Percentiles rank a stretch among this genome's conserved stretches.
Evolutionary conservation across 2,888 invertebrate species (phyloP).

Genomic region (Eristalis pertinax): DNA sequence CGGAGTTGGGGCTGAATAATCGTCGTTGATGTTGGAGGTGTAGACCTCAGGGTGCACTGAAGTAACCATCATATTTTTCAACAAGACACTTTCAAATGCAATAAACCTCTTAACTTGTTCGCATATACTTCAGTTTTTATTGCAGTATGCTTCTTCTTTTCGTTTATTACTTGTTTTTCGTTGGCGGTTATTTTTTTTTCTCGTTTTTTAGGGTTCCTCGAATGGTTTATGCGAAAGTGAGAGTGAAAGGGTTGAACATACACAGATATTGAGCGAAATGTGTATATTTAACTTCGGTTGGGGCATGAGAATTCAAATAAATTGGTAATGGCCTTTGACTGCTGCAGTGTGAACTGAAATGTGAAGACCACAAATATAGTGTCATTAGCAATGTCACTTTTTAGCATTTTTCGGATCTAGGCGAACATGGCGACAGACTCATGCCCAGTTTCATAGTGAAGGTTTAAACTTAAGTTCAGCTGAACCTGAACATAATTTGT

Average conservation of each 20-base stretch:
- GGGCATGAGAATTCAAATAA: not conserved
- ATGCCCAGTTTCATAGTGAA: too few relatives aligned
- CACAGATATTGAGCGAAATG: not conserved
- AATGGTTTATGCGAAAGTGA: not conserved
- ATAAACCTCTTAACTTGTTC: constrained; percentile 75
- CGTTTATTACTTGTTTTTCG: constrained; percentile 43
- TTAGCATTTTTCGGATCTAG: too few relatives aligned
- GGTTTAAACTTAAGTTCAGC: too few relatives aligned
- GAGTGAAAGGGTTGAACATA: not conserved
- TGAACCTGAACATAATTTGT: too few relatives aligned
- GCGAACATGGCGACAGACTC: too few relatives aligned
- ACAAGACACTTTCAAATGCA: constrained; percentile 74
- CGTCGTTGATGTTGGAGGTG: constrained; percentile 66
- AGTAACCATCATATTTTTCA: constrained; percentile 73
- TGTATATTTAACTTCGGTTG: not conserved
- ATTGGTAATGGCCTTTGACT: not conserved
- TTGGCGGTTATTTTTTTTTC: not conserved
- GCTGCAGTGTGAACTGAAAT: not conserved
- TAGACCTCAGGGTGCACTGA: constrained; percentile 55
- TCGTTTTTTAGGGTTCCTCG: not conserved
- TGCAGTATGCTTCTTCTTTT: constrained; percentile 49
- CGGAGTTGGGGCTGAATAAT: constrained; percentile 59
- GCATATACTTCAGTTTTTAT: constrained; percentile 74
- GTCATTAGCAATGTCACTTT: too few relatives aligned
- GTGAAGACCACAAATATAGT: too few relatives aligned